phyloP scores from a whole-genome alignment of 2,797 vertebrate species.

The Emydoidea blandingii region DNA sequence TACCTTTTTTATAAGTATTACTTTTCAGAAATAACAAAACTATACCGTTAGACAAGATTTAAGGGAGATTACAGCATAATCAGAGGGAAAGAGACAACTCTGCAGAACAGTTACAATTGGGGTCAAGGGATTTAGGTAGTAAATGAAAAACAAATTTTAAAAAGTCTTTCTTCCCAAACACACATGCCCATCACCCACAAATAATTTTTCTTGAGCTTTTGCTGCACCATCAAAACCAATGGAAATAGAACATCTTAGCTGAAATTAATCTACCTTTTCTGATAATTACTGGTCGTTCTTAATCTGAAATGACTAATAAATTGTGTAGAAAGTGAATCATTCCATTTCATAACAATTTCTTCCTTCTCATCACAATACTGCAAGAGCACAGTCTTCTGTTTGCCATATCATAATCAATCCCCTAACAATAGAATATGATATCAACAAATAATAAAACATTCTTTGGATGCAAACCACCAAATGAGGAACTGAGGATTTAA shows the following conservation, averaged over 20 bases:
- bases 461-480: conserved; percentile 47
- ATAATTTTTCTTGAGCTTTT: neutral
- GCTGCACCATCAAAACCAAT: neutral
- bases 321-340: neutral
- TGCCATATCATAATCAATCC: conserved; percentile 38
- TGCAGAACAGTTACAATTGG: neutral
- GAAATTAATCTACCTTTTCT: conserved; percentile 1
- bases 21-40: neutral
- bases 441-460: conserved; percentile 40
- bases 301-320: neutral
- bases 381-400: conserved; percentile 3
- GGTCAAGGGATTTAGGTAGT: neutral
- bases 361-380: neutral
- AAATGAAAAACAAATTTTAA: neutral
- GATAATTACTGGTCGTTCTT: neutral
- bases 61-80: neutral
- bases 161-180: neutral
- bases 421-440: conserved; percentile 32
- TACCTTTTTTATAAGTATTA: neutral
- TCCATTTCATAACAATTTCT: neutral
- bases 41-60: neutral
- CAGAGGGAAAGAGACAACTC: neutral
- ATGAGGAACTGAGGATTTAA: conserved; percentile 50
- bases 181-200: neutral
- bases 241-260: neutral